Percentiles rank a stretch among this genome's conserved stretches.
These are phyloP conservation scores for Campylorhamphus procurvoides DNA, from an alignment of 2,113 vertebrate genomes.

Conservation along the genomic window DNA sequence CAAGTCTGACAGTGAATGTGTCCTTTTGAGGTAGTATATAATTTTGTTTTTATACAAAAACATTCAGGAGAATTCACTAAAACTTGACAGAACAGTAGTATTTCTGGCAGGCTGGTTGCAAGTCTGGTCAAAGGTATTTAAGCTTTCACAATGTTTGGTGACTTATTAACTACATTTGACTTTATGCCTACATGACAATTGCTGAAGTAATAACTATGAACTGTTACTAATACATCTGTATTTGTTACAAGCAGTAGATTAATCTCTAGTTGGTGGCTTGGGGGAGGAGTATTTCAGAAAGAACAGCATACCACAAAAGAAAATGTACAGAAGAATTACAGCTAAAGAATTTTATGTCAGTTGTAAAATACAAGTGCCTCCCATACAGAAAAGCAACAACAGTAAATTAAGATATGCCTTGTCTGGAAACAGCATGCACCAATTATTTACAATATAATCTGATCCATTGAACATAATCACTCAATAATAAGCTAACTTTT, in stretches of 20 bases:
- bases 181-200: not conserved
- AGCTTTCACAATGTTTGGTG: conserved; percentile 48
- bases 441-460: not conserved
- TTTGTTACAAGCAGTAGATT: not conserved
- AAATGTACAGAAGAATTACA: not conserved
- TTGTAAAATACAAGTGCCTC: not conserved
- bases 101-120: conserved; percentile 9
- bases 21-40: not conserved
- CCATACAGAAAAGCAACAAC: not conserved
- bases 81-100: not conserved
- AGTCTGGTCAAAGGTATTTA: conserved; percentile 48
- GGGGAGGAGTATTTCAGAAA: not conserved
- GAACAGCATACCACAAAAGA: not conserved
- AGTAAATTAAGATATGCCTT: not conserved
- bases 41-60: not conserved
- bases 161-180: conserved; percentile 54
- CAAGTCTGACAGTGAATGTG: not conserved
- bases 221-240: not conserved
- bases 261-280: not conserved
- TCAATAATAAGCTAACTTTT: not conserved
- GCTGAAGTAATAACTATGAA: not conserved
- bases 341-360: not conserved
- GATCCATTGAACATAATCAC: not conserved
- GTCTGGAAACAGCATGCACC: not conserved
- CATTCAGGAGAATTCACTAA: not conserved